Conservation (phyloP, 1,140 invertebrate species). For the Drosophila lini region DNA sequence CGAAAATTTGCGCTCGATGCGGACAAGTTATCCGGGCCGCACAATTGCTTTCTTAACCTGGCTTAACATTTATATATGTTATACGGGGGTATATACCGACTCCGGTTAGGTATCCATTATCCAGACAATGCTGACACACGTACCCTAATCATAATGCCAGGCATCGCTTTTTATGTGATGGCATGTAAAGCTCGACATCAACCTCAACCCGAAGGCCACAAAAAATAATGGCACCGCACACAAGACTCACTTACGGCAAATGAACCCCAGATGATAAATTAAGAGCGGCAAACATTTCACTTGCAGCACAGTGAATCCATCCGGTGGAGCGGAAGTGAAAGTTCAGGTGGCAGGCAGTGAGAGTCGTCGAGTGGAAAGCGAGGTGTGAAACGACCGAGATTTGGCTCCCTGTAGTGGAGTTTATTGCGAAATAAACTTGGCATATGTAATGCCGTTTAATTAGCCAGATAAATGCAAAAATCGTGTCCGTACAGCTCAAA, state of each 20-base stretch:
- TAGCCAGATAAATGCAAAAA: conserved; percentile 76
- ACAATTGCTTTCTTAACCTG: conserved; percentile 37
- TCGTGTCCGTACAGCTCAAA: conserved; percentile 67
- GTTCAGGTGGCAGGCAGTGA: conserved; percentile 26
- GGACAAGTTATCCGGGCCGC: conserved; percentile 14
- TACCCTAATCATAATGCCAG: conserved; percentile 72
- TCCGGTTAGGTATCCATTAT: conserved; percentile 41
- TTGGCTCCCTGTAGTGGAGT: conserved; percentile 15
- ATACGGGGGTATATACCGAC: neutral
- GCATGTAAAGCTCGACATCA: conserved; percentile 57
- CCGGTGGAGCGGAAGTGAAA: conserved; percentile 39
- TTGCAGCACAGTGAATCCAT: conserved; percentile 28
- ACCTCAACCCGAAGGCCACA: conserved; percentile 46
- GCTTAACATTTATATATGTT: conserved; percentile 36
- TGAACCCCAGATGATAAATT: conserved; percentile 79
- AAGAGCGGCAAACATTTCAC: conserved; percentile 60
- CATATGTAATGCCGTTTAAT: conserved; percentile 58
- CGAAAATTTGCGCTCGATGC: conserved; percentile 26
- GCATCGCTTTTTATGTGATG: conserved; percentile 65
- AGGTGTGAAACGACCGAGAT: conserved; percentile 48
- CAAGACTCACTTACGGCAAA: conserved; percentile 55
- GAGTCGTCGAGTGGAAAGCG: conserved; percentile 30
- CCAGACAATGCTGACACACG: conserved; percentile 58
- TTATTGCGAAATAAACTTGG: conserved; percentile 45
- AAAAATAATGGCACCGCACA: conserved; percentile 64